Evolutionary conservation across 2,888 invertebrate genomes (phyloP).

Genomic region (Margaritifera margaritifera): DNA sequence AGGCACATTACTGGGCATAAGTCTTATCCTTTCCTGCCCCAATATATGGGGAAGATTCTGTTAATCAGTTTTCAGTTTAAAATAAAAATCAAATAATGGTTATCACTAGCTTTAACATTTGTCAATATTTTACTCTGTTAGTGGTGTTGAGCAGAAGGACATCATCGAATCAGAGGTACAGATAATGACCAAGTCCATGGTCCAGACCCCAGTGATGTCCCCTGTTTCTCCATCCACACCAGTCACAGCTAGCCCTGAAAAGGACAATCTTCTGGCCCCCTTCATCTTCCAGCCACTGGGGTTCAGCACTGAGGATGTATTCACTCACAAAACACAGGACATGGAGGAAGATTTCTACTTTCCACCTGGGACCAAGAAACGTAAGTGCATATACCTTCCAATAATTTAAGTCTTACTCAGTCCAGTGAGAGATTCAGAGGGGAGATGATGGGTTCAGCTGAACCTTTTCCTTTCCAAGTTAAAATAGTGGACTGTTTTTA

Average conservation of each 20-base stretch:
- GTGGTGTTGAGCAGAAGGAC: constrained; percentile 49
- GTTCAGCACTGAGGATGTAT: constrained; percentile 40
- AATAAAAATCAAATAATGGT: no score
- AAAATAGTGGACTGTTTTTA: no score
- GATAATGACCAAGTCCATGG: constrained; percentile 1
- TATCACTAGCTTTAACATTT: not conserved
- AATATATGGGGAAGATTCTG: no score
- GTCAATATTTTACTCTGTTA: constrained; percentile 18
- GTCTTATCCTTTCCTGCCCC: no score
- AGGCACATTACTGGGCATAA: no score
- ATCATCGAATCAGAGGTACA: constrained; percentile 52
- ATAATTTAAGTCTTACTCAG: no score
- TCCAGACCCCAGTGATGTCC: constrained; percentile 2
- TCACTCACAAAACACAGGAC: constrained; percentile 38
- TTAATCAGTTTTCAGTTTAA: no score
- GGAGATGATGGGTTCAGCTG: no score
- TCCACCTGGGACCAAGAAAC: constrained; percentile 30
- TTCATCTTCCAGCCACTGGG: constrained; percentile 15
- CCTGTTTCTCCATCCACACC: not conserved
- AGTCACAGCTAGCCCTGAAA: not conserved
- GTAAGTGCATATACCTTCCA: constrained; percentile 16
- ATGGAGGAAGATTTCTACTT: constrained; percentile 42
- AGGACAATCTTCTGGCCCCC: constrained; percentile 2
- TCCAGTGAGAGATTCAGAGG: no score
- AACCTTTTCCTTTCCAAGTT: no score